Base-by-base conservation (phyloP, 2,797 vertebrate genomes). In the Tragopan temminckii region DNA sequence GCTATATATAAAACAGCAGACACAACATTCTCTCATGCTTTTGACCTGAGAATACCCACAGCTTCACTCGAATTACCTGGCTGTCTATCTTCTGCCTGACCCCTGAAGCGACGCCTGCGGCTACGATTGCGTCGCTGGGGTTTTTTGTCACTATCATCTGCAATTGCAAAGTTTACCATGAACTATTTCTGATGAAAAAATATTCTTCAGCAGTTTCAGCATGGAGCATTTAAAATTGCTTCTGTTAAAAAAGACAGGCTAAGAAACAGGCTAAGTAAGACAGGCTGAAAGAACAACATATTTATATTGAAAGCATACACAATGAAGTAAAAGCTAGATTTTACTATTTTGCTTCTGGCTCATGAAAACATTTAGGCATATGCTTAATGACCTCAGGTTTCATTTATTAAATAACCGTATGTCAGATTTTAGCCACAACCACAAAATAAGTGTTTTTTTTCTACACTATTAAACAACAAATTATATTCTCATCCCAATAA, bases 51-150 rank as follows among this genome's bases (percentile, higher is more conserved):
- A 95, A 91, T 93, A 97, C 93, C 97, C 97, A 96, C 91, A 97
- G 94, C 96, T 96, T 88, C 97, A 97, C 96, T 97, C 95, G 88
- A 96, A 98, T 99, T 99, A 99, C 99, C 99, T 99, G 99, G 99
- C 98, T 99, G 99, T 99, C 99, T 99, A 98, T 99, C 99, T 98
- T 99, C 99, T 95, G 98, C 98, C 98, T 98, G 98, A 97, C 98
- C 99, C 98, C 98, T 98, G 97, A 98, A 97, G 85, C 98, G 99
- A 96, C 99, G 99, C 96, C 99, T 99, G 85, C 99, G 98, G 98
- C 99, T 99, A 98, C 99, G 99, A 98, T 99, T 99, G 98, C 99
- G 99, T 97, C 99, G 99, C 98, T 99, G 99, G 97, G 98, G 98
- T 98, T 99, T 99, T 98, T 98, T 98, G 97, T 99, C 99, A 94